phyloP scores from a whole-genome alignment of 2,888 invertebrate genomes.

The Pseudococcus jackbeardsleyi region DNA sequence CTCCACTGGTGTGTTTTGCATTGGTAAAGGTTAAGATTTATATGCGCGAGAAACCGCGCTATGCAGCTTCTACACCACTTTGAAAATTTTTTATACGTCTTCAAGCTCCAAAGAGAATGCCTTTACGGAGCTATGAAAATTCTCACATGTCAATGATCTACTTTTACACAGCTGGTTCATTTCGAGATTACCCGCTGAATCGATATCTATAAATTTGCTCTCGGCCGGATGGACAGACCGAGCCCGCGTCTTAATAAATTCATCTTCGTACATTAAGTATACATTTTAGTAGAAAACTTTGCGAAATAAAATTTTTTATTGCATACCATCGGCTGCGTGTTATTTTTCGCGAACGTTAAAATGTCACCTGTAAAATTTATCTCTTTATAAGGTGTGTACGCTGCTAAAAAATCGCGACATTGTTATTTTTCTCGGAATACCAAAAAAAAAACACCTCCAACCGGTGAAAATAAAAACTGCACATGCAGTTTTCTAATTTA shows the following conservation, averaged over 20 bases:
- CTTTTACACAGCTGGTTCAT: slow-evolving; percentile 8
- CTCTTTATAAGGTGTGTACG: background rate
- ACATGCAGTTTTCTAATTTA: slow-evolving; percentile 53
- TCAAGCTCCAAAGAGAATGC: background rate
- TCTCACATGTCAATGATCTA: slow-evolving; percentile 41
- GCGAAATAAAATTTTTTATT: slow-evolving; percentile 44
- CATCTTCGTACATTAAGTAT: slow-evolving; percentile 11
- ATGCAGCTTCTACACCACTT: slow-evolving; percentile 3
- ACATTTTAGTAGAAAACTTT: slow-evolving; percentile 24
- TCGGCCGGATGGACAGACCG: background rate
- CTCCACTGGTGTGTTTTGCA: slow-evolving; percentile 27
- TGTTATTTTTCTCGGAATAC: slow-evolving; percentile 43
- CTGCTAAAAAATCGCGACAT: slow-evolving; percentile 18
- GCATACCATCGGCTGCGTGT: background rate
- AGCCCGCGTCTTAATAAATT: slow-evolving; percentile 3
- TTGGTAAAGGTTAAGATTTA: slow-evolving; percentile 41
- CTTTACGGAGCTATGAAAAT: background rate
- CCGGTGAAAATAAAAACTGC: slow-evolving; percentile 36
- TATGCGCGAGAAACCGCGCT: slow-evolving; percentile 43
- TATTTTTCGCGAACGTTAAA: slow-evolving; percentile 23
- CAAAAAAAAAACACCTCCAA: slow-evolving; percentile 4
- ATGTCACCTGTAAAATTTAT: slow-evolving; percentile 47
- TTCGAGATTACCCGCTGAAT: background rate
- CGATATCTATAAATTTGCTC: slow-evolving; percentile 41
- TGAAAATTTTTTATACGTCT: background rate